Evolutionary conservation across 2,113 vertebrate species (phyloP).

Genomic region (Epinephelus cyanopodus): DNA sequence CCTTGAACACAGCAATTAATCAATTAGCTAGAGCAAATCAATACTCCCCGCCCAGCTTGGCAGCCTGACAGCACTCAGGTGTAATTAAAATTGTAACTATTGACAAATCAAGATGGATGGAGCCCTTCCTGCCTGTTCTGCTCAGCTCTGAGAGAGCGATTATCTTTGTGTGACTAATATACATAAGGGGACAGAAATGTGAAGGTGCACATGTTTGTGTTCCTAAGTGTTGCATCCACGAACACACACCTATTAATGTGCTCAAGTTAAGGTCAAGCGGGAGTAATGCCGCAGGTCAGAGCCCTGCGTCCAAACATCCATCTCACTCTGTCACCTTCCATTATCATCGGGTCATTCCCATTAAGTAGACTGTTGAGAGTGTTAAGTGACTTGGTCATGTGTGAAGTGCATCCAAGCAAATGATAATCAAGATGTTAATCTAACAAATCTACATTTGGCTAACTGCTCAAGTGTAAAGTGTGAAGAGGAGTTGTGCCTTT

Average conservation of each 20-base stretch:
- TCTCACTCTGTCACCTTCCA: slow-evolving; percentile 62
- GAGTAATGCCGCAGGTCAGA: slow-evolving; percentile 48
- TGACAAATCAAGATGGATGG: slow-evolving; percentile 85
- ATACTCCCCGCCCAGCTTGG: slow-evolving; percentile 75
- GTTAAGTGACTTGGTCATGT: slow-evolving; percentile 64
- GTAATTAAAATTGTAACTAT: slow-evolving; percentile 88
- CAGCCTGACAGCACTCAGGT: slow-evolving; percentile 85
- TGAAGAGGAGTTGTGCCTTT: not conserved
- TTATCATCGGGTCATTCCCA: slow-evolving; percentile 62
- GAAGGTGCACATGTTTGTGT: not conserved
- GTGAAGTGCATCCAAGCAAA: slow-evolving; percentile 64
- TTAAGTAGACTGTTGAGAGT: slow-evolving; percentile 55
- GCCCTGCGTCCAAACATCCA: slow-evolving; percentile 54
- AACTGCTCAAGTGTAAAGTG: slow-evolving; percentile 38
- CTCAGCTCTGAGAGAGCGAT: slow-evolving; percentile 54
- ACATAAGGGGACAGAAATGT: not conserved
- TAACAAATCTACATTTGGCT: slow-evolving; percentile 45
- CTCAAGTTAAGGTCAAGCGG: slow-evolving; percentile 44
- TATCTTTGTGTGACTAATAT: slow-evolving; percentile 34
- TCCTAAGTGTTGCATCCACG: not conserved
- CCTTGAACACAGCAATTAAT: slow-evolving; percentile 82
- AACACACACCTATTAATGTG: slow-evolving; percentile 26
- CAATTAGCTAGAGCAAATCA: slow-evolving; percentile 82
- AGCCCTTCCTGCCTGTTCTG: slow-evolving; percentile 56
- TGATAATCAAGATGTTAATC: slow-evolving; percentile 66